Evolutionary conservation across 2,888 invertebrate species (phyloP).

Genomic region (Drosophila neoperkinsi): DNA sequence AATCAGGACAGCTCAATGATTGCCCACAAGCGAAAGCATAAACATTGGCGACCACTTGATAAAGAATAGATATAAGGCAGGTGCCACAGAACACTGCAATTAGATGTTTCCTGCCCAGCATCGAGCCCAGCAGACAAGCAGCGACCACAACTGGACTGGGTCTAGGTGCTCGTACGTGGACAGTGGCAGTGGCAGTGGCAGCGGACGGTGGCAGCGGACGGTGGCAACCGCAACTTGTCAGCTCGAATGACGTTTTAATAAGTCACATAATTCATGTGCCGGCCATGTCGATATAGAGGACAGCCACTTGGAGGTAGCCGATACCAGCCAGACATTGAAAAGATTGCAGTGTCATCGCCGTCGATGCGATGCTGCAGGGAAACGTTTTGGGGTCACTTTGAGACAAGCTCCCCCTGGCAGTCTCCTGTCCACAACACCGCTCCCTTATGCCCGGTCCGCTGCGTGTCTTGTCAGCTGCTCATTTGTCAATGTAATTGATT

Average conservation of each 20-base stretch:
- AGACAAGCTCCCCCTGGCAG: constrained; percentile 45
- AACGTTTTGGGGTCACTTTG: constrained; percentile 58
- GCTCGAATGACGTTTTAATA: constrained; percentile 83
- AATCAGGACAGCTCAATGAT: constrained; percentile 58
- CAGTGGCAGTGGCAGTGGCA: constrained; percentile 27
- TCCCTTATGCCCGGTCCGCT: constrained; percentile 3
- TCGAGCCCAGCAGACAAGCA: constrained; percentile 25
- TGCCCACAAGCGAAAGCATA: constrained; percentile 46
- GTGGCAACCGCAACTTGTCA: constrained; percentile 76
- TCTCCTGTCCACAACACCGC: constrained; percentile 12
- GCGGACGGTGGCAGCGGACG: neutral
- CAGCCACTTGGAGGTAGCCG: constrained; percentile 11
- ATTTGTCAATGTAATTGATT: constrained; percentile 81
- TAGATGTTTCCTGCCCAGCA: constrained; percentile 65
- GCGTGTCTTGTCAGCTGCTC: constrained; percentile 75
- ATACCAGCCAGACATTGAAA: constrained; percentile 16
- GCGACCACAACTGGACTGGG: constrained; percentile 1
- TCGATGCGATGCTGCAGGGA: constrained; percentile 32
- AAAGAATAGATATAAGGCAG: constrained; percentile 29
- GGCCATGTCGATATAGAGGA: constrained; percentile 37
- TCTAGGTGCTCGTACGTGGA: constrained; percentile 8
- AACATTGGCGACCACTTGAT: constrained; percentile 49
- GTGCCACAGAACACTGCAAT: constrained; percentile 60
- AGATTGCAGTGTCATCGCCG: constrained; percentile 44
- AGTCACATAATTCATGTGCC: constrained; percentile 82